Percentiles rank a stretch among this genome's conserved stretches.
These are phyloP conservation scores for Poeciliopsis turrubarensis DNA, from an alignment of 2,113 vertebrate species.

Conservation along the genomic window DNA sequence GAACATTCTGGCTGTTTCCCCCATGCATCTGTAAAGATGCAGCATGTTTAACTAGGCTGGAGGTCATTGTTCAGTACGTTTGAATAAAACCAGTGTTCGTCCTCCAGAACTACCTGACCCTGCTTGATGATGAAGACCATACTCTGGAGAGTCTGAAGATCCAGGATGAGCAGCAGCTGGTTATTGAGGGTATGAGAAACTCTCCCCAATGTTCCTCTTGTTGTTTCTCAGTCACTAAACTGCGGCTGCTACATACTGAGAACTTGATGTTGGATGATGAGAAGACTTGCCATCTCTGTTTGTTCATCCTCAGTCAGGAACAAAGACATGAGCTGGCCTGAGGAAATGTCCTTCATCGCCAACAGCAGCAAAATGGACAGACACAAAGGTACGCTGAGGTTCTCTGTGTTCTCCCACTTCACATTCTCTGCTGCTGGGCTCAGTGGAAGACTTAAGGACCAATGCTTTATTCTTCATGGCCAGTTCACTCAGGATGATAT, in stretches of 20 bases:
- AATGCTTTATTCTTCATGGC: no score
- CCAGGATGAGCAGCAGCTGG: conserved; percentile 95
- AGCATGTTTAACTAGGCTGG: no score
- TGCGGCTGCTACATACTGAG: no score
- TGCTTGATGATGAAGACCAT: conserved; percentile 97
- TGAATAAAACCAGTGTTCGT: background rate
- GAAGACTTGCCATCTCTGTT: conserved; percentile 17
- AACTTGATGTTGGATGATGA: background rate
- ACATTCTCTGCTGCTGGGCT: no score
- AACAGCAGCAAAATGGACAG: conserved; percentile 99
- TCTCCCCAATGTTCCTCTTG: no score
- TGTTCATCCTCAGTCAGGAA: conserved; percentile 88
- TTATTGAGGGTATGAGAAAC: conserved; percentile 90
- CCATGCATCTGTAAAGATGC: no score
- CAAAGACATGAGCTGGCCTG: conserved; percentile 99
- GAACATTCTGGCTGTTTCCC: no score
- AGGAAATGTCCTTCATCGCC: conserved; percentile 99
- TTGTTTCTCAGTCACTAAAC: no score
- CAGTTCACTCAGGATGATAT: no score
- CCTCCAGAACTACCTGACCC: conserved; percentile 92
- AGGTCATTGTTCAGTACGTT: no score
- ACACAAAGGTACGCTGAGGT: conserved; percentile 87
- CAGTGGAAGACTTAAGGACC: no score
- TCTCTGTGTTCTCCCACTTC: background rate
- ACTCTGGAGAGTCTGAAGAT: conserved; percentile 95